phyloP scores from a whole-genome alignment of 2,888 invertebrate genomes.

The Drosophila pegasa region DNA sequence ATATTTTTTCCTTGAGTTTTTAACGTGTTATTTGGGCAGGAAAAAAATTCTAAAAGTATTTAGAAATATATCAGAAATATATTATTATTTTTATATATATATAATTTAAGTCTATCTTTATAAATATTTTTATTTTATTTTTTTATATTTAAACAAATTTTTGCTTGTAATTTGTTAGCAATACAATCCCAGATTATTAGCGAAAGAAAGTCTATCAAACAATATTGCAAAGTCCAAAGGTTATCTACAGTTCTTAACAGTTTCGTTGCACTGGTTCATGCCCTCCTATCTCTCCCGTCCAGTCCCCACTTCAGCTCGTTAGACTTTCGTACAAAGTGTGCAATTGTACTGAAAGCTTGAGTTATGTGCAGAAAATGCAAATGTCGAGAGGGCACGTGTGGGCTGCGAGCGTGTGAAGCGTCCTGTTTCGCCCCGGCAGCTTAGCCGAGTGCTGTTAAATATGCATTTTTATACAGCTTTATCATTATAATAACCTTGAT shows the following conservation, averaged over 20 bases:
- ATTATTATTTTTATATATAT: too few species aligned
- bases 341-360: slow-evolving; percentile 39
- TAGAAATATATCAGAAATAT: too few species aligned
- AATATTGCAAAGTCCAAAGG: background rate
- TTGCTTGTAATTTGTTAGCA: too few species aligned
- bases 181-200: too few species aligned
- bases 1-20: too few species aligned
- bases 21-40: too few species aligned
- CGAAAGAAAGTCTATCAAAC: background rate
- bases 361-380: slow-evolving; percentile 66
- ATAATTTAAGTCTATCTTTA: too few species aligned
- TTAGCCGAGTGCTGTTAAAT: slow-evolving; percentile 50
- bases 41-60: too few species aligned
- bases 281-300: background rate
- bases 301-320: background rate
- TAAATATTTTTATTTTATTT: too few species aligned
- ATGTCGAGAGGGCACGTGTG: slow-evolving; percentile 30
- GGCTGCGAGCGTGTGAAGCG: slow-evolving; percentile 22
- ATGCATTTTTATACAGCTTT: slow-evolving; percentile 52
- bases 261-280: background rate
- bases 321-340: background rate
- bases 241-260: background rate
- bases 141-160: too few species aligned
- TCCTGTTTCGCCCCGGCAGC: slow-evolving; percentile 10
- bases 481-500: slow-evolving; percentile 60